Evolutionary conservation across 1,140 invertebrate species (phyloP).

Genomic region (Platyscapa corneri): DNA sequence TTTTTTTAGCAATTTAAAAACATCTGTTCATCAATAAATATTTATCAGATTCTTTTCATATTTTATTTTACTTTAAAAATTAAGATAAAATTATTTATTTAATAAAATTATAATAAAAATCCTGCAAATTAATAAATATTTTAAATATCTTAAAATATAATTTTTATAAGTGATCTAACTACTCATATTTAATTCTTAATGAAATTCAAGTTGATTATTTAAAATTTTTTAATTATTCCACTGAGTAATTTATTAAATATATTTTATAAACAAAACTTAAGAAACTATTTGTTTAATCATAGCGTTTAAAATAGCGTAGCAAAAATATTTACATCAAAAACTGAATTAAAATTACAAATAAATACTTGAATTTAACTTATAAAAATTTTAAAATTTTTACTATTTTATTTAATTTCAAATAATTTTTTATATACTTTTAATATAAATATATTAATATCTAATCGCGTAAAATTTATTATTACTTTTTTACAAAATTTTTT

Average conservation of each 20-base stretch:
- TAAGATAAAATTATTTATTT: not conserved
- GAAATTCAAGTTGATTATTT: not conserved
- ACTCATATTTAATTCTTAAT: no score
- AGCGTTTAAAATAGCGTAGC: no score
- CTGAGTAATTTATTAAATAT: not conserved
- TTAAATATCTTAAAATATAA: no score
- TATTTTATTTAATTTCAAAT: not conserved
- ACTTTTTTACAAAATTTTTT: no score
- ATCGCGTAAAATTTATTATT: no score
- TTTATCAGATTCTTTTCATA: not conserved
- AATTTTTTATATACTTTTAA: not conserved
- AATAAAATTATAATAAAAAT: not conserved
- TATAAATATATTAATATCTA: no score
- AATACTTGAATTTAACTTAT: not conserved
- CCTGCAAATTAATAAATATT: not conserved
- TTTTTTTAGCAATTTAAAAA: no score
- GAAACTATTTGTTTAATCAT: no score
- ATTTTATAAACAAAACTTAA: not conserved
- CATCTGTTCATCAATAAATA: not conserved
- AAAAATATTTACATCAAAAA: not conserved
- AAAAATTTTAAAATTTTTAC: not conserved
- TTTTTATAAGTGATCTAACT: no score
- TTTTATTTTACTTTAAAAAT: not conserved
- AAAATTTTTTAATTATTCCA: not conserved
- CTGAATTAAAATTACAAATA: not conserved